These are phyloP conservation scores for Gambelia wislizenii DNA, from an alignment of 2,797 vertebrate species.

Conservation along the genomic window DNA sequence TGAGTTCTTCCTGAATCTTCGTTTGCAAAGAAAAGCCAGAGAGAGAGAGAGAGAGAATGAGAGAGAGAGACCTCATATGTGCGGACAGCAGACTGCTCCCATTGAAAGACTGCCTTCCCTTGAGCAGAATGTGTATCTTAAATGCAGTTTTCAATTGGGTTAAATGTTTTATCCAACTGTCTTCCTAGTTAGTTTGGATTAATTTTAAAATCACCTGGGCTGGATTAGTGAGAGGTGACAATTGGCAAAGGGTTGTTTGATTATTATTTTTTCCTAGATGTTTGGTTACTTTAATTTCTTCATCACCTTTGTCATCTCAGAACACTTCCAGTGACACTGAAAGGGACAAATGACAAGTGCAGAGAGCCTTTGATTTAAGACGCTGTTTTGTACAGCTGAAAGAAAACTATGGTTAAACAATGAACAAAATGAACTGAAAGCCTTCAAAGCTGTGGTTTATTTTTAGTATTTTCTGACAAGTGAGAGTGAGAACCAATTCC, in stretches of 20 bases:
- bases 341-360: neutral
- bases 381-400: neutral
- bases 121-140: neutral
- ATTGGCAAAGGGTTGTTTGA: neutral
- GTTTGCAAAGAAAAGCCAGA: too few relatives aligned
- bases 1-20: too few relatives aligned
- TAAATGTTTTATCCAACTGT: neutral
- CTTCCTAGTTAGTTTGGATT: neutral
- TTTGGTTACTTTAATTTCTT: neutral
- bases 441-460: neutral
- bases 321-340: neutral
- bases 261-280: accelerated
- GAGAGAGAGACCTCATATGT: too few relatives aligned
- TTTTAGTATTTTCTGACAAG: neutral
- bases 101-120: neutral
- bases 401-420: neutral
- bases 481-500: neutral
- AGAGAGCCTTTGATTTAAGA: constrained; percentile 1
- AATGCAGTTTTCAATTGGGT: neutral
- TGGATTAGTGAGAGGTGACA: neutral
- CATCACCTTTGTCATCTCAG: accelerated
- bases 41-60: too few relatives aligned
- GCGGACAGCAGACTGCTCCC: neutral
- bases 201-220: neutral
- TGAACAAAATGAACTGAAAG: neutral